Percentiles rank a stretch among this genome's conserved stretches.
phyloP scores from a whole-genome alignment of 1,140 invertebrate genomes.

The Nasonia vitripennis region DNA sequence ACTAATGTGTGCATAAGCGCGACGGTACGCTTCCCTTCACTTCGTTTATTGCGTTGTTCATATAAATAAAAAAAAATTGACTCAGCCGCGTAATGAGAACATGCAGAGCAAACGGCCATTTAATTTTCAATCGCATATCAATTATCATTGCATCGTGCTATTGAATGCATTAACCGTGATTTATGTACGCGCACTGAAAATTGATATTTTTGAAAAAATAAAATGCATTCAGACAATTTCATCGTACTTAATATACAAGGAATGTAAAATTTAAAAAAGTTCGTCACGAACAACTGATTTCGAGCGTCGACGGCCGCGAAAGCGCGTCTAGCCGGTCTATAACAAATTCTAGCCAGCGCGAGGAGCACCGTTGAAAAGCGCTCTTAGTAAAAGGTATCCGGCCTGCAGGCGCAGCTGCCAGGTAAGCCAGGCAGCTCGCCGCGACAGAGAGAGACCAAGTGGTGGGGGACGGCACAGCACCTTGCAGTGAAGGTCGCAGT shows the following conservation, averaged over 20 bases:
- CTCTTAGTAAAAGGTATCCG: conserved; percentile 49
- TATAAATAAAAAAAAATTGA: too few species aligned
- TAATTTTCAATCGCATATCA: background rate
- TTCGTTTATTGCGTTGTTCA: too few species aligned
- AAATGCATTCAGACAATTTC: background rate
- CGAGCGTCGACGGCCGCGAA: too few species aligned
- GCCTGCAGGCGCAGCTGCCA: conserved; percentile 31
- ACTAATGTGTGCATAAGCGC: too few species aligned
- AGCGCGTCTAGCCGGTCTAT: conserved; percentile 33
- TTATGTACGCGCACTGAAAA: background rate
- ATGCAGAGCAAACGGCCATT: background rate
- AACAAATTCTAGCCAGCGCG: conserved; percentile 25
- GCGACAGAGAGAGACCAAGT: background rate
- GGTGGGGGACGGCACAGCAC: conserved; percentile 58
- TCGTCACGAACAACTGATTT: too few species aligned
- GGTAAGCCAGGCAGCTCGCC: conserved; percentile 19
- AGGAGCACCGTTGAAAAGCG: conserved; percentile 33
- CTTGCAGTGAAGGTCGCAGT: conserved; percentile 70
- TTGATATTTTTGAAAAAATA: background rate
- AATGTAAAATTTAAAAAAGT: background rate
- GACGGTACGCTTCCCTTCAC: too few species aligned
- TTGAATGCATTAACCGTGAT: background rate
- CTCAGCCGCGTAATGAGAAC: too few species aligned
- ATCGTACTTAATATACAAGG: too few species aligned
- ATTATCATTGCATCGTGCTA: background rate